These are phyloP conservation scores for Byasa hedistus DNA, from an alignment of 2,888 invertebrate species.

Conservation along the genomic window DNA sequence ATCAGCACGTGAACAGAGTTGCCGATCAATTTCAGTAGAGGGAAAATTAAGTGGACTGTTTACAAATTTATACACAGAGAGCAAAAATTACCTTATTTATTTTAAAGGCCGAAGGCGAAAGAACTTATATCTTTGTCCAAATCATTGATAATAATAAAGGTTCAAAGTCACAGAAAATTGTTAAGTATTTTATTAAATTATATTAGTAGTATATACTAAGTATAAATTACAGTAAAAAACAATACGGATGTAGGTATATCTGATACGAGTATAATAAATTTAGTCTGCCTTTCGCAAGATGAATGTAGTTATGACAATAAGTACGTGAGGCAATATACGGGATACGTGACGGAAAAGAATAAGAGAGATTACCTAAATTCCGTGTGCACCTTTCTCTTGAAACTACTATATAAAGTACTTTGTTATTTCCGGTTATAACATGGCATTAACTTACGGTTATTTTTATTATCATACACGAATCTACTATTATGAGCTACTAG, in stretches of 20 bases:
- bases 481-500: too few species aligned
- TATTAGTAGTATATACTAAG: too few species aligned
- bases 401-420: not conserved
- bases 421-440: not conserved
- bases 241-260: not conserved
- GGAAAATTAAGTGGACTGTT: too few species aligned
- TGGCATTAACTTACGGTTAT: not conserved
- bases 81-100: too few species aligned
- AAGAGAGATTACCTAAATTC: not conserved
- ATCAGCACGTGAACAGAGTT: too few species aligned
- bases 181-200: too few species aligned
- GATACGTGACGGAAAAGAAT: constrained; percentile 11
- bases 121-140: too few species aligned
- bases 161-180: too few species aligned
- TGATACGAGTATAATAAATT: not conserved
- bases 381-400: not conserved
- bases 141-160: too few species aligned
- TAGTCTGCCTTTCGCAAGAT: not conserved
- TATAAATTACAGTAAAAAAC: not conserved
- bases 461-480: not conserved
- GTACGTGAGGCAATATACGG: constrained; percentile 14
- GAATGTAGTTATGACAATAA: constrained; percentile 14
- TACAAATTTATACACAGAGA: too few species aligned
- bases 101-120: too few species aligned
- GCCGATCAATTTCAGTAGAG: too few species aligned